Base-by-base conservation (phyloP, 2,797 vertebrate genomes). In the Rhyacichthys aspro region DNA sequence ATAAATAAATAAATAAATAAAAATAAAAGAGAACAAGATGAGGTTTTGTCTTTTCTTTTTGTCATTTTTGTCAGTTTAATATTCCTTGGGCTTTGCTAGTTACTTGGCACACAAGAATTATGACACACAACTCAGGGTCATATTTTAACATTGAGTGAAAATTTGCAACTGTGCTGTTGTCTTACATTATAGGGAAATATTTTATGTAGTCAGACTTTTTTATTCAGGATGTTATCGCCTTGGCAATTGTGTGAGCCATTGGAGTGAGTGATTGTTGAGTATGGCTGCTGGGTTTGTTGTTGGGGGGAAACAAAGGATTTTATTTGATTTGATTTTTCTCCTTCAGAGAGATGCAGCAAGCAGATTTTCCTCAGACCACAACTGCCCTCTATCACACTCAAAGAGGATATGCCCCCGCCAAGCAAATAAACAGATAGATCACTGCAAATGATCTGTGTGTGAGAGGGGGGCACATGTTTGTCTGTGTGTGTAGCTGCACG, bases 231-330 rank as follows among this genome's bases (percentile, higher is more conserved):
- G 67, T 84, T 89, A 85, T 87, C 82, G 46, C 72, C 64, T 62
- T 78, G 63, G 75, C 72, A 82, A 84, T 86, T 86, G 80, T 84
- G 84, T 84, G 85, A 87, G 74, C 69, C 85, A 82, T 65, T 88
- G 84, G 82, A 90, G 79, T 83, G 79, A 80, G 79, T 83, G 78
- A 87, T 88, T 88, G 88, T 86, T 71, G 78, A 78, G 72, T 81
- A 80, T 71, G 83, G 86, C 82, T 78, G 52, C 81, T 79, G 80
- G 74, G 59, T 88, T 83, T 84, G 79, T 83, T 82, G 78, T 79
- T 69, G 52, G 65, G 55, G 64, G 63, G 60, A 78, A 81, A 84
- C 70, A 77, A 86, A 76, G 74, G 73, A 82, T 84, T 84, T 88
- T 59, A 85, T 86, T 83, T 82, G 78, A 88, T 85, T 85, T 73